phyloP scores from a whole-genome alignment of 2,113 vertebrate species.

The Rhineura floridana region DNA sequence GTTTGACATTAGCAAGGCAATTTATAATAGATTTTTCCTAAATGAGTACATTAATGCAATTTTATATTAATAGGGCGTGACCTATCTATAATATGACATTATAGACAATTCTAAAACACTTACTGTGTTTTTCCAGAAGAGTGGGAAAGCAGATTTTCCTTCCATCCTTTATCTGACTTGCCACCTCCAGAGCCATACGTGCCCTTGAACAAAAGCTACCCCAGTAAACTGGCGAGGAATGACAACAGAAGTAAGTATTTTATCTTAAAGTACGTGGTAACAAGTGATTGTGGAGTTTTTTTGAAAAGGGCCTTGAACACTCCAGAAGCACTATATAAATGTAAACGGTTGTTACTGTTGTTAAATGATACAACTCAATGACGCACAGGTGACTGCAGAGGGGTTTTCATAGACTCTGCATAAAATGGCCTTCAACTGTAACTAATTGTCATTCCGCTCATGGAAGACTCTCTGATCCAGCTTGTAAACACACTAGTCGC shows the following conservation, averaged over 20 bases:
- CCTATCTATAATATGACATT: conserved; percentile 14
- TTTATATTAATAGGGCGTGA: background rate
- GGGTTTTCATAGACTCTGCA: background rate
- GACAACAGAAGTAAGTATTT: conserved; percentile 87
- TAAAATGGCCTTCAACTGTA: background rate
- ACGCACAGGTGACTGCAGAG: background rate
- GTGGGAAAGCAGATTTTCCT: conserved; percentile 93
- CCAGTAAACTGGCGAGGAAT: conserved; percentile 88
- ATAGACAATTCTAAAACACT: conserved; percentile 13
- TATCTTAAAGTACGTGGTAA: background rate
- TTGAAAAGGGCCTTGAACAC: background rate
- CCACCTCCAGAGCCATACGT: conserved; percentile 94
- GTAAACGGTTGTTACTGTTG: background rate
- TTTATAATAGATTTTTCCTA: background rate
- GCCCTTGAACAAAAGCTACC: conserved; percentile 88
- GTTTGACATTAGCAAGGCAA: no score
- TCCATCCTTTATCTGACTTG: conserved; percentile 92
- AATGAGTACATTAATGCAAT: background rate
- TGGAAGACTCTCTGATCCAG: no score
- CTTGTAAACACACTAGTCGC: no score
- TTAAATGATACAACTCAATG: background rate
- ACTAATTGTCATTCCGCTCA: no score
- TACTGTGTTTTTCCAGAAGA: conserved; percentile 82
- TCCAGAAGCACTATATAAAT: background rate
- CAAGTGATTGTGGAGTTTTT: background rate